A percentile compares a stretch with the other conserved stretches of the same genome.
These are phyloP conservation scores for Bombus vancouverensis DNA, from an alignment of 1,140 invertebrate genomes.

Conservation along the genomic window DNA sequence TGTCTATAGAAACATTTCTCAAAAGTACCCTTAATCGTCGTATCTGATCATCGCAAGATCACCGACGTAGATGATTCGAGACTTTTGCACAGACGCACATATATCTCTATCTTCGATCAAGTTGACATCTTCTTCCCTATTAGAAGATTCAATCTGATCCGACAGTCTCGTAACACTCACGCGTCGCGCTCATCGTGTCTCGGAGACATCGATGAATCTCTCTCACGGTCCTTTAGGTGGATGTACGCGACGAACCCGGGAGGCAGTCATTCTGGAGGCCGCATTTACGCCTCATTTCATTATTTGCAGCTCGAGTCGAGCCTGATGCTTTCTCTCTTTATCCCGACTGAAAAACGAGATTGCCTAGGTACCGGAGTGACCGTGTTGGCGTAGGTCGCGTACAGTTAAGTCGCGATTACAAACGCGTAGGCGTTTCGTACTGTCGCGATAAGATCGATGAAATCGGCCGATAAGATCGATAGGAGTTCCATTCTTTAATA, in stretches of 20 bases:
- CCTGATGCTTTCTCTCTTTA: constrained; percentile 6
- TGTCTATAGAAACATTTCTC: no score
- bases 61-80: background rate
- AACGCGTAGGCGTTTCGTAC: constrained; percentile 48
- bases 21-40: no score
- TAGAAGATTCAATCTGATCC: constrained; percentile 4
- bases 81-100: background rate
- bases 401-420: constrained; percentile 38
- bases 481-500: constrained; percentile 25
- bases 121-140: constrained; percentile 2
- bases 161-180: background rate
- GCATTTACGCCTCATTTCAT: constrained; percentile 43
- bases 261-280: constrained; percentile 2
- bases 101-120: background rate
- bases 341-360: constrained; percentile 4
- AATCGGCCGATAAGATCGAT: constrained; percentile 56
- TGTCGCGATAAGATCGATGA: constrained; percentile 57
- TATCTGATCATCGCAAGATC: background rate
- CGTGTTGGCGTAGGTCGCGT: constrained; percentile 54
- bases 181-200: background rate
- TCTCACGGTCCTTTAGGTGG: background rate
- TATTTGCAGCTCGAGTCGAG: constrained; percentile 7
- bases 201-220: background rate
- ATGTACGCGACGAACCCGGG: background rate
- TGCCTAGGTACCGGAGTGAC: background rate